These are phyloP conservation scores for Drosophila guanche DNA, from an alignment of 1,140 invertebrate genomes.

Conservation along the genomic window DNA sequence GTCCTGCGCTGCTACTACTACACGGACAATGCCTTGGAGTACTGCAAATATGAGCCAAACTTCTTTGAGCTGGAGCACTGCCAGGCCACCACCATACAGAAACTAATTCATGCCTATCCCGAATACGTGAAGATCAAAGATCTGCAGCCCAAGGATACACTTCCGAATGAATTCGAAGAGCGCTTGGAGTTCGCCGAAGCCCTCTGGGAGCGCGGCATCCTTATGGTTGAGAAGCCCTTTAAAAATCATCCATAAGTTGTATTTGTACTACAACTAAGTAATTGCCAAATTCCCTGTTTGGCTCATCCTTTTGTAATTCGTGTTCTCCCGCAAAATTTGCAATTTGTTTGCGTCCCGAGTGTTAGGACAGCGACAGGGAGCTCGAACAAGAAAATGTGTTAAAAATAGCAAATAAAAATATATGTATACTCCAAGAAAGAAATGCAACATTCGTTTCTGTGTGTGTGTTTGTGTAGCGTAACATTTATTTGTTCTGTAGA, in stretches of 20 bases:
- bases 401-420: too few relatives aligned
- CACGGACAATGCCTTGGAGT: conserved; percentile 92
- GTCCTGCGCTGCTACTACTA: conserved; percentile 90
- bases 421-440: too few relatives aligned
- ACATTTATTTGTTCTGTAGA: too few relatives aligned
- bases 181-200: conserved; percentile 87
- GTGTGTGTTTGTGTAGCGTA: too few relatives aligned
- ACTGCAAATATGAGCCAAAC: conserved; percentile 91
- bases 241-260: conserved; percentile 13
- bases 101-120: conserved; percentile 90
- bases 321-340: too few relatives aligned
- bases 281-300: too few relatives aligned
- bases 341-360: too few relatives aligned
- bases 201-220: conserved; percentile 89
- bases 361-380: too few relatives aligned
- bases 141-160: conserved; percentile 86
- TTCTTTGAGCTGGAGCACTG: conserved; percentile 89
- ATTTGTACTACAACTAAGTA: too few relatives aligned
- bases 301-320: too few relatives aligned
- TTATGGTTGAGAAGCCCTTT: conserved; percentile 87
- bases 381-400: too few relatives aligned
- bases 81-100: conserved; percentile 88
- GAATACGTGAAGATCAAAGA: conserved; percentile 88
- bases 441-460: too few relatives aligned
- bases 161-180: conserved; percentile 84